phyloP scores from a whole-genome alignment of 2,113 vertebrate species.

The Cyphomyrus discorhynchus region DNA sequence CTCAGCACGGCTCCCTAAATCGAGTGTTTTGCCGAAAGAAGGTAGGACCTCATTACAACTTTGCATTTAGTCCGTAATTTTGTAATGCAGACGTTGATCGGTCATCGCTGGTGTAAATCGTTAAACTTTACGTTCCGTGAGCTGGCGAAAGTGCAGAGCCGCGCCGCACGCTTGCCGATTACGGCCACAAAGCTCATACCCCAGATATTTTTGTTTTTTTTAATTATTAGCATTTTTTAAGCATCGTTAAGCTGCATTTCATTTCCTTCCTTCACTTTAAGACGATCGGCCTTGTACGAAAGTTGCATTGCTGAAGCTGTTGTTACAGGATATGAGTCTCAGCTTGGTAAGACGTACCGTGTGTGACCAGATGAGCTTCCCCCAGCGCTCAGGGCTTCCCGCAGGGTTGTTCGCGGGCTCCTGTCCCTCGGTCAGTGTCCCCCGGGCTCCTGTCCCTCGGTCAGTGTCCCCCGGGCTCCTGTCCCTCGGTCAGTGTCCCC shows the following conservation, averaged over 20 bases:
- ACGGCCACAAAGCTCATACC: not conserved
- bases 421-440: not conserved
- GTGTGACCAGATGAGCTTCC: not conserved
- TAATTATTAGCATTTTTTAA: not conserved
- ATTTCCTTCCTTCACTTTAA: not conserved
- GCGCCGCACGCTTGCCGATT: not conserved
- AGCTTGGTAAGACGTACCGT: not conserved
- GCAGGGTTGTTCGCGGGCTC: not conserved
- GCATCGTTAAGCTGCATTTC: not conserved
- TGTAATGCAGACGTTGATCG: not conserved
- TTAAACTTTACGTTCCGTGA: not conserved
- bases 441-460: not conserved
- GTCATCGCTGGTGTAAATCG: not conserved
- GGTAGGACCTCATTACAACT: constrained; percentile 22
- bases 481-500: not conserved
- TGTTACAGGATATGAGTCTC: constrained; percentile 11
- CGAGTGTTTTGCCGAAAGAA: not conserved
- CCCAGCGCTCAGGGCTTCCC: not conserved
- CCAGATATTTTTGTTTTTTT: not conserved
- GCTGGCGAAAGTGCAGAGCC: not conserved
- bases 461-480: not conserved
- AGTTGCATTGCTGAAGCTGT: constrained; percentile 9
- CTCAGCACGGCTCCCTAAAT: not conserved
- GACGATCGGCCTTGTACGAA: not conserved
- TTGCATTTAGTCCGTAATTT: not conserved